A percentile compares a stretch with the other conserved stretches of the same genome.
These are phyloP conservation scores for Pluvianellus socialis DNA, from an alignment of 2,113 vertebrate species.

Conservation along the genomic window DNA sequence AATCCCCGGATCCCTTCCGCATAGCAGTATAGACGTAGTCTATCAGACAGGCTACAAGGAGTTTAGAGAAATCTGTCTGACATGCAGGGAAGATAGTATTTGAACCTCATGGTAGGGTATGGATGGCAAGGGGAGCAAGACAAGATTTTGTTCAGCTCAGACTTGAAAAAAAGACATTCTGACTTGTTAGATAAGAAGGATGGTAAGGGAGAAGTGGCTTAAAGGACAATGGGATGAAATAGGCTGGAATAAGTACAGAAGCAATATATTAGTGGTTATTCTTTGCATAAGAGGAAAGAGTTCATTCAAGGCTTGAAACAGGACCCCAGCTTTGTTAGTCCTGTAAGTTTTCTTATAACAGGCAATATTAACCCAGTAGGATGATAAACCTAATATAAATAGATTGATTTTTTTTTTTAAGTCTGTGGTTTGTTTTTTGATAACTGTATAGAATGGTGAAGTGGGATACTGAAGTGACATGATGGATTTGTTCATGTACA, in stretches of 20 bases:
- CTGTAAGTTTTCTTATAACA: background rate
- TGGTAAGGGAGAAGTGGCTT: background rate
- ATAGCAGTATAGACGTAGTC: background rate
- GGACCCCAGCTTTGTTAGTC: background rate
- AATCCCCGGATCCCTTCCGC: background rate
- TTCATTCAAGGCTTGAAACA: background rate
- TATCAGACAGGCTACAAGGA: background rate
- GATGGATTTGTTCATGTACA: background rate
- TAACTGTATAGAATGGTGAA: background rate
- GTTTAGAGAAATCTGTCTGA: background rate
- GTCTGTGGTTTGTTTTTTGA: background rate
- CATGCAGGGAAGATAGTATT: background rate
- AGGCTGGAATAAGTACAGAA: background rate
- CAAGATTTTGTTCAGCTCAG: background rate
- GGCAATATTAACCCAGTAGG: background rate
- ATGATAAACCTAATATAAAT: background rate
- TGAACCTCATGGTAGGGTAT: background rate
- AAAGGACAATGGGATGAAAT: background rate
- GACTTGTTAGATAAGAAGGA: background rate
- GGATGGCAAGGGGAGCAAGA: background rate
- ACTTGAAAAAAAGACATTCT: background rate
- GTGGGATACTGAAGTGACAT: background rate
- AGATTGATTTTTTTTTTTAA: background rate
- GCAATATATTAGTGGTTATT: background rate
- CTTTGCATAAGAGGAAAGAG: background rate